Conservation (phyloP, 2,888 invertebrate genomes). For the Eurytoma californica region DNA sequence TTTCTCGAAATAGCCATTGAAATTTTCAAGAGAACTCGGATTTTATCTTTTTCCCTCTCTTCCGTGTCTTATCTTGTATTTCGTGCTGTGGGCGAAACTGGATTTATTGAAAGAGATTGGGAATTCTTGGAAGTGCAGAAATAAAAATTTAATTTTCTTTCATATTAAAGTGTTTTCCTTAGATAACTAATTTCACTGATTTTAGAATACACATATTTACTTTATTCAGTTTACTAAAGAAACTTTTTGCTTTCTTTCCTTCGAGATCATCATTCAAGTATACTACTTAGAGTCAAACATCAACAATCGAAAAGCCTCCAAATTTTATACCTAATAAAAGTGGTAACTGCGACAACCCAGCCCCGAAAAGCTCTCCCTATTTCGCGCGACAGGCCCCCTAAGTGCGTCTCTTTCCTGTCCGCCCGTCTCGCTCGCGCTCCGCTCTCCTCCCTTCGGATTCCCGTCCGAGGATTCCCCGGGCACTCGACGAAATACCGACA, state of each 20-base stretch:
- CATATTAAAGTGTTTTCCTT: too few species aligned
- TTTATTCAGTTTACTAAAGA: too few species aligned
- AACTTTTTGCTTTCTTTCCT: too few species aligned
- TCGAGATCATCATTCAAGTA: too few species aligned
- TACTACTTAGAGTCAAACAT: too few species aligned
- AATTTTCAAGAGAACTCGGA: background rate
- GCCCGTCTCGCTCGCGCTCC: constrained; percentile 53
- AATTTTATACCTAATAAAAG: too few species aligned
- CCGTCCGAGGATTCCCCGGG: constrained; percentile 24
- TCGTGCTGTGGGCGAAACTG: background rate
- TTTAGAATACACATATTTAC: too few species aligned
- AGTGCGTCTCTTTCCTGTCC: constrained; percentile 8
- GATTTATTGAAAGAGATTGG: background rate
- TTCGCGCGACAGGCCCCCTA: too few species aligned
- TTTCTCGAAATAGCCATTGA: background rate
- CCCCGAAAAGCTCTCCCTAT: background rate
- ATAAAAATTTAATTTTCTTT: too few species aligned
- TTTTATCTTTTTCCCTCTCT: background rate
- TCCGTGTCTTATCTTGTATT: background rate
- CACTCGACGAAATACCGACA: constrained; percentile 50
- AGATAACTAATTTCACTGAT: too few species aligned
- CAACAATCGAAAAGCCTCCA: too few species aligned
- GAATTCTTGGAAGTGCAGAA: background rate
- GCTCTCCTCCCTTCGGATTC: constrained; percentile 37
- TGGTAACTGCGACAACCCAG: too few species aligned